Evolutionary conservation across 2,797 vertebrate genomes (phyloP).

Genomic region (Gymnoscopelus microlampas): DNA sequence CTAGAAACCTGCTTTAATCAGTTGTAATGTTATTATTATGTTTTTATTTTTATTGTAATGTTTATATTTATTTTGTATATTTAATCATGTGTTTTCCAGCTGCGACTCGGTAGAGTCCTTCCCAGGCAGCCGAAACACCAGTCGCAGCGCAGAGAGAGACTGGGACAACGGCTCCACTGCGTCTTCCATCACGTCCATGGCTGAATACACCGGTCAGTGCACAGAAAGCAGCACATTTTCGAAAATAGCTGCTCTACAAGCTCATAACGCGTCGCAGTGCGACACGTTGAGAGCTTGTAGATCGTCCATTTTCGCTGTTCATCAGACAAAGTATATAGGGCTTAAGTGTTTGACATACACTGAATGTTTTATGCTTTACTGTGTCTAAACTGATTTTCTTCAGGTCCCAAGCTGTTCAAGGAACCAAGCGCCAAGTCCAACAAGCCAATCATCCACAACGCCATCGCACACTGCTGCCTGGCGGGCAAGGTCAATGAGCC

Average conservation of each 20-base stretch:
- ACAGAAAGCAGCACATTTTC: background rate
- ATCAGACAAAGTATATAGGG: no score
- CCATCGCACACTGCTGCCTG: constrained; percentile 96
- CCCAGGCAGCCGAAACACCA: constrained; percentile 90
- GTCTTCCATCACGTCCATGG: constrained; percentile 95
- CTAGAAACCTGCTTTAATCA: no score
- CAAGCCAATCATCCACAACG: constrained; percentile 97
- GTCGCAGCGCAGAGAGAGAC: constrained; percentile 91
- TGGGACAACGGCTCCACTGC: constrained; percentile 98
- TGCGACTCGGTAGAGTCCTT: constrained; percentile 93
- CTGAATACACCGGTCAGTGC: constrained; percentile 92
- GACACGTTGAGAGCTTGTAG: no score
- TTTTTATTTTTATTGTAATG: background rate
- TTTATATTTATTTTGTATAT: background rate
- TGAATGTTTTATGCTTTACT: no score
- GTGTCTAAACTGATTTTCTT: background rate
- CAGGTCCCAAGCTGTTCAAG: constrained; percentile 97
- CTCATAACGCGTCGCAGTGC: no score
- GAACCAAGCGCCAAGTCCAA: constrained; percentile 98
- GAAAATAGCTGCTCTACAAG: no score
- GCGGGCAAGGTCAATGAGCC: constrained; percentile 97
- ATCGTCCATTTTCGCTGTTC: no score
- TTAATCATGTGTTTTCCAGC: constrained; percentile 52
- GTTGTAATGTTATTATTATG: background rate
- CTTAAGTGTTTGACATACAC: no score